These are phyloP conservation scores for Cliona cf. orientalis DNA, from an alignment of 37 sponge, comb jelly and placozoan genomes.

Conservation along the genomic window DNA sequence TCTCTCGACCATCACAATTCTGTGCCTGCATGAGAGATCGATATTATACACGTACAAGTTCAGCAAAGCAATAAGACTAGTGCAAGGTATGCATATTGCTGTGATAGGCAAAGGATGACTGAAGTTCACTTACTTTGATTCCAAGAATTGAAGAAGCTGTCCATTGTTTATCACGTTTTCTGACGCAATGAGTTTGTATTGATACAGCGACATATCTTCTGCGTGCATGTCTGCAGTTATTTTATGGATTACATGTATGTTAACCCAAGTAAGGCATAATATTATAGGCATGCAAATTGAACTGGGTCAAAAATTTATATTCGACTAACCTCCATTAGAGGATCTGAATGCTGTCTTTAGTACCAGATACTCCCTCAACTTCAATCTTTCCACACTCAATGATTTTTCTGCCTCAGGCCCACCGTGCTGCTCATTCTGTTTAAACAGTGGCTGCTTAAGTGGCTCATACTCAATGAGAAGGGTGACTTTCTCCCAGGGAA, in stretches of 20 bases:
- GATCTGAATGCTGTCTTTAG: constrained; percentile 28
- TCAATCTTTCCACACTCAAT: constrained; percentile 3
- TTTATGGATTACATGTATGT: not conserved
- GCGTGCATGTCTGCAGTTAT: not conserved
- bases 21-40: constrained; percentile 40
- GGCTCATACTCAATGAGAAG: constrained; percentile 71
- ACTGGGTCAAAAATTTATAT: too few relatives aligned
- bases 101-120: not conserved
- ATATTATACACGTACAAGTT: not conserved
- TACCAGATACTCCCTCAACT: constrained; percentile 40
- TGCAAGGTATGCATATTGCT: not conserved
- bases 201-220: not conserved
- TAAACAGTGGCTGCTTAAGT: constrained; percentile 21
- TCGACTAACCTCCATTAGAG: not conserved
- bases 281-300: not conserved
- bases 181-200: constrained; percentile 73
- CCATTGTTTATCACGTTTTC: constrained; percentile 46
- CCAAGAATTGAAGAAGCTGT: constrained; percentile 67
- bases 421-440: not conserved
- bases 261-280: not conserved
- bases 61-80: not conserved
- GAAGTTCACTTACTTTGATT: constrained; percentile 54
- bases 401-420: not conserved
- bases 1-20: constrained; percentile 56
- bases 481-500: constrained; percentile 77